These are phyloP conservation scores for Percina caprodes DNA, from an alignment of 2,113 vertebrate species.

Conservation along the genomic window DNA sequence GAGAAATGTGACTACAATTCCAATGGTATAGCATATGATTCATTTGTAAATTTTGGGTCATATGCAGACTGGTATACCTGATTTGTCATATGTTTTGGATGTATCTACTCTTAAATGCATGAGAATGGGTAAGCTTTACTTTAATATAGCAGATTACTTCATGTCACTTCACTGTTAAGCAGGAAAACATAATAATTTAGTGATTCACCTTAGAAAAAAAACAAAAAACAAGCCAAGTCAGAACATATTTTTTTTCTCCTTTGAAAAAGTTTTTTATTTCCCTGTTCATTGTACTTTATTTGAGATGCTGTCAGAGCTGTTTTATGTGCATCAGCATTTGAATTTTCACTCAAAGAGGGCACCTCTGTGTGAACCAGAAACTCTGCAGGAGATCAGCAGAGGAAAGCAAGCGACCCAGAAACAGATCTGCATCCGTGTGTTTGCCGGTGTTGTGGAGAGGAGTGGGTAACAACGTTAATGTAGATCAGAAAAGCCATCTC, in stretches of 20 bases:
- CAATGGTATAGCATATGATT: slow-evolving; percentile 19
- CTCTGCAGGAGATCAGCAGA: slow-evolving; percentile 63
- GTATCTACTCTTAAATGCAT: slow-evolving; percentile 12
- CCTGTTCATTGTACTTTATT: slow-evolving; percentile 59
- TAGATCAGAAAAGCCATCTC: slow-evolving; percentile 35
- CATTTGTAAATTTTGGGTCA: slow-evolving; percentile 8
- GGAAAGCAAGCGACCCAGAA: slow-evolving; percentile 66
- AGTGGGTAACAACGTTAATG: slow-evolving; percentile 40
- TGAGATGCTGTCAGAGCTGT: slow-evolving; percentile 60
- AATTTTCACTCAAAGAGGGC: slow-evolving; percentile 61
- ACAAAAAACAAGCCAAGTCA: slow-evolving; percentile 43
- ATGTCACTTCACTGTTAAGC: slow-evolving; percentile 11
- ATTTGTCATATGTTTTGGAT: slow-evolving; percentile 1
- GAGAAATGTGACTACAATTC: slow-evolving; percentile 28
- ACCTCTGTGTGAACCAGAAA: slow-evolving; percentile 72
- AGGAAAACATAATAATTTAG: slow-evolving; percentile 24
- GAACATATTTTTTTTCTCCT: slow-evolving; percentile 36
- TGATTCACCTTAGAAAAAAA: slow-evolving; percentile 58
- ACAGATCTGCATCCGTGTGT: slow-evolving; percentile 28
- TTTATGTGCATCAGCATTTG: slow-evolving; percentile 69
- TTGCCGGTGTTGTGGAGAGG: not conserved
- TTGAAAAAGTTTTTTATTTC: slow-evolving; percentile 28
- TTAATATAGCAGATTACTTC: slow-evolving; percentile 4
- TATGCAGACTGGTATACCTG: not conserved
- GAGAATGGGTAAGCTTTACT: slow-evolving; percentile 12